These are phyloP conservation scores for Hemithea aestivaria DNA, from an alignment of 2,888 invertebrate species.

Conservation along the genomic window DNA sequence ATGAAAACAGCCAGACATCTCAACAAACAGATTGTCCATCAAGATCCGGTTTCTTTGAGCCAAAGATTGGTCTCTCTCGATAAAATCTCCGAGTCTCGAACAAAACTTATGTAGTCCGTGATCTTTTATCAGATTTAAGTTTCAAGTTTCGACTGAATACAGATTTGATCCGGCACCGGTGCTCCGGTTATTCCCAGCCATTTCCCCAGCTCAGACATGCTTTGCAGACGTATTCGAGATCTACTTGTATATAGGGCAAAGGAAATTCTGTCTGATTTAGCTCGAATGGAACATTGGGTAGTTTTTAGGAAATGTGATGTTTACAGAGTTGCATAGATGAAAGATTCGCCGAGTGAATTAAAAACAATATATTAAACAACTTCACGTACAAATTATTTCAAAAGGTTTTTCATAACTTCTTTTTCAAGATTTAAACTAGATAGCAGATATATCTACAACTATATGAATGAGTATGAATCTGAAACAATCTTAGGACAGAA, in stretches of 20 bases:
- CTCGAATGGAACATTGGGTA: no score
- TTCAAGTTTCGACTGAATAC: slow-evolving; percentile 24
- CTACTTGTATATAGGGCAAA: slow-evolving; percentile 1
- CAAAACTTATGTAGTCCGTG: slow-evolving; percentile 20
- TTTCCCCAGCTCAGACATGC: slow-evolving; percentile 18
- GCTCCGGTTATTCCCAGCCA: slow-evolving; percentile 15
- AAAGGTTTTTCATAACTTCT: no score
- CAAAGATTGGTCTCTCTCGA: slow-evolving; percentile 11
- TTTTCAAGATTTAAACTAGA: no score
- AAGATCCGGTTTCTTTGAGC: slow-evolving; percentile 3
- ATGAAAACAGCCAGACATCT: not conserved
- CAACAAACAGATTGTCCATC: slow-evolving; percentile 7
- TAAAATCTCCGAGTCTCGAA: slow-evolving; percentile 17
- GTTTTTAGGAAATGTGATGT: no score
- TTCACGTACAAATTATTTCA: no score
- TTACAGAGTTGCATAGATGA: no score
- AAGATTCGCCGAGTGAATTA: no score
- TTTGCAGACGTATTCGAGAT: slow-evolving; percentile 19
- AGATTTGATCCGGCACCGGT: slow-evolving; percentile 18
- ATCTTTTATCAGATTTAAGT: slow-evolving; percentile 35
- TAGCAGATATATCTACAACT: no score
- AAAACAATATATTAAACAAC: no score
- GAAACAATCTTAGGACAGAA: no score
- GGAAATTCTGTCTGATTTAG: not conserved
- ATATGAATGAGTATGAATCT: no score